Conservation (phyloP, 2,888 invertebrate genomes). For the Alitta virens region DNA sequence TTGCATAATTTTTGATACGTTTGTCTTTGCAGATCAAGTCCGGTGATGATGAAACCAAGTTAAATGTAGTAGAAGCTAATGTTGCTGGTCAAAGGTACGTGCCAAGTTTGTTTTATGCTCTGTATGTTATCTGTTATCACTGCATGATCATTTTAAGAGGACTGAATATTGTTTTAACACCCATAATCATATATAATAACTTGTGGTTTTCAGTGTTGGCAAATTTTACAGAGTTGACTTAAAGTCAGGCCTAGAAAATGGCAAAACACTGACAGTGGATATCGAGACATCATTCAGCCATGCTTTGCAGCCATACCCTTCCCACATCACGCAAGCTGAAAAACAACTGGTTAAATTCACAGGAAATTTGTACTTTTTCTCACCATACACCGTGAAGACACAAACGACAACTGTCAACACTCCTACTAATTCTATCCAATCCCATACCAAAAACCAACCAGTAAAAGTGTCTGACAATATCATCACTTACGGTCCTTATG, state of each 20-base stretch:
- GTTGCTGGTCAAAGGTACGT: constrained; percentile 43
- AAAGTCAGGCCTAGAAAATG: constrained; percentile 39
- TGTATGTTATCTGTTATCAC: no score
- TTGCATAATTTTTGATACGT: not conserved
- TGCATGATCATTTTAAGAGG: no score
- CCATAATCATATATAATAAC: no score
- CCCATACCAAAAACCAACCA: constrained; percentile 52
- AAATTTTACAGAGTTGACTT: constrained; percentile 47
- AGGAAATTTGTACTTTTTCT: constrained; percentile 80
- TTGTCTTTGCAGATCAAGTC: constrained; percentile 38
- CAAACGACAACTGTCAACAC: constrained; percentile 80
- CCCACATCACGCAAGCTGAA: constrained; percentile 85
- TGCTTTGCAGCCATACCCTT: constrained; percentile 79
- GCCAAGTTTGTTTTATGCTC: no score
- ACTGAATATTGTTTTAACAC: no score
- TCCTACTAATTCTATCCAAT: constrained; percentile 73
- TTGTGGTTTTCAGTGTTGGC: not conserved
- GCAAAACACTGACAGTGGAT: constrained; percentile 44
- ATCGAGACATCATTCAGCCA: constrained; percentile 69
- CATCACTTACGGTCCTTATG: constrained; percentile 87
- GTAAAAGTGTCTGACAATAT: constrained; percentile 69
- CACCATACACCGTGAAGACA: constrained; percentile 76
- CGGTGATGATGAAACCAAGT: constrained; percentile 36
- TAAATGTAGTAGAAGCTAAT: constrained; percentile 37
- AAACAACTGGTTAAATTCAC: constrained; percentile 86